Evolutionary conservation across 2,888 invertebrate species (phyloP).

Genomic region (Bellardia bayeri): DNA sequence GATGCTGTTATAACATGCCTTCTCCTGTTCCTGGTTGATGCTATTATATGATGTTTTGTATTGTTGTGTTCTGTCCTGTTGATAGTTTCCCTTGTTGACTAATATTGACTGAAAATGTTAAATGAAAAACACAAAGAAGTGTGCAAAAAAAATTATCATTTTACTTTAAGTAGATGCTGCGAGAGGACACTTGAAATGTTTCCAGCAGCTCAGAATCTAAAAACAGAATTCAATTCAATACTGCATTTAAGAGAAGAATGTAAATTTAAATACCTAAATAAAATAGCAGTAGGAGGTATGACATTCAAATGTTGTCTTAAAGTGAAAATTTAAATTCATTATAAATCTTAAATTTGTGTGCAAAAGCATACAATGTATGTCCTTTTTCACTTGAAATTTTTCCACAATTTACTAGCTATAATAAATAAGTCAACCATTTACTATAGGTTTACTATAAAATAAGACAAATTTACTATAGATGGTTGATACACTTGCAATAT

Average conservation of each 20-base stretch:
- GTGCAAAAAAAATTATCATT: constrained; percentile 33
- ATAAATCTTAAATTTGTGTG: too few species aligned
- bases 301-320: neutral
- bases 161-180: constrained; percentile 50
- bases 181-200: constrained; percentile 62
- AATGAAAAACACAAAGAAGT: constrained; percentile 51
- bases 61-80: constrained; percentile 37
- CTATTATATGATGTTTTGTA: constrained; percentile 26
- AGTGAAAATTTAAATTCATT: too few species aligned
- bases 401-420: too few species aligned
- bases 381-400: too few species aligned
- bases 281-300: neutral
- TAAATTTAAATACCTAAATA: constrained; percentile 50
- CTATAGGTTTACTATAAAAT: too few species aligned
- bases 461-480: too few species aligned
- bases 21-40: constrained; percentile 31
- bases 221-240: constrained; percentile 55
- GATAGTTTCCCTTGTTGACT: constrained; percentile 66
- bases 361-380: too few species aligned
- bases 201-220: constrained; percentile 32
- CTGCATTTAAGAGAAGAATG: constrained; percentile 37
- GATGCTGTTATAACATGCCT: constrained; percentile 30
- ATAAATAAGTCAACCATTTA: too few species aligned
- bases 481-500: too few species aligned
- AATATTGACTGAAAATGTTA: constrained; percentile 62